phyloP scores from a whole-genome alignment of 2,888 invertebrate species.

The Sarcophaga carnaria region DNA sequence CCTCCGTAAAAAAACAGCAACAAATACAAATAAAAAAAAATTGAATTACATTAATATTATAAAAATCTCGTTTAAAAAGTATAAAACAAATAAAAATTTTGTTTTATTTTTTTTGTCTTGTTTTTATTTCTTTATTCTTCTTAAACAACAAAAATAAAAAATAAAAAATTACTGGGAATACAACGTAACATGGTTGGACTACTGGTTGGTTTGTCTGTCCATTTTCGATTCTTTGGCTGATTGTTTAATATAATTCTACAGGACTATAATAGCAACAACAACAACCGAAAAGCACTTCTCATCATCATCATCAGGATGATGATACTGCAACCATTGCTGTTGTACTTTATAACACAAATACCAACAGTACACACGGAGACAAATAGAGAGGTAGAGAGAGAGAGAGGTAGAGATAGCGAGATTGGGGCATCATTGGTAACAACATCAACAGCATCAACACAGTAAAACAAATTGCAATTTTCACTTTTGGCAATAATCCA shows the following conservation, averaged over 20 bases:
- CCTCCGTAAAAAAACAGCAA: conserved; percentile 1
- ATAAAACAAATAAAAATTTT: conserved; percentile 56
- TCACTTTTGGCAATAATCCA: conserved; percentile 71
- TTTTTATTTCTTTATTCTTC: conserved; percentile 8
- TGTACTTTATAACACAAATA: not conserved
- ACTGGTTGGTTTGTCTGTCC: not conserved
- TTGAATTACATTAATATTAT: conserved; percentile 67
- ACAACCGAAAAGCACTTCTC: conserved; percentile 6
- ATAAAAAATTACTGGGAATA: conserved; percentile 11
- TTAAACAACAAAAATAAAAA: conserved; percentile 31
- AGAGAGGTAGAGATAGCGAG: too few relatives aligned
- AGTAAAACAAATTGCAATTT: conserved; percentile 70
- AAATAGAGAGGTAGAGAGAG: conserved; percentile 6
- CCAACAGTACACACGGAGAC: not conserved
- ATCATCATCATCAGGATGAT: conserved; percentile 42
- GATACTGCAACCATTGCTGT: conserved; percentile 49
- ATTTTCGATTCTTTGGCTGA: conserved; percentile 30
- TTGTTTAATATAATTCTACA: conserved; percentile 45
- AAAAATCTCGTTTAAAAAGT: conserved; percentile 64
- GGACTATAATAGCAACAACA: conserved; percentile 36
- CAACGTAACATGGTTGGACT: not conserved
- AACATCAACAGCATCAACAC: conserved; percentile 45
- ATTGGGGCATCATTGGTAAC: not conserved
- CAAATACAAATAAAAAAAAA: conserved; percentile 39
- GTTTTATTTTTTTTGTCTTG: not conserved